Evolutionary conservation across 2,113 vertebrate species (phyloP).

Genomic region (Anolis carolinensis): DNA sequence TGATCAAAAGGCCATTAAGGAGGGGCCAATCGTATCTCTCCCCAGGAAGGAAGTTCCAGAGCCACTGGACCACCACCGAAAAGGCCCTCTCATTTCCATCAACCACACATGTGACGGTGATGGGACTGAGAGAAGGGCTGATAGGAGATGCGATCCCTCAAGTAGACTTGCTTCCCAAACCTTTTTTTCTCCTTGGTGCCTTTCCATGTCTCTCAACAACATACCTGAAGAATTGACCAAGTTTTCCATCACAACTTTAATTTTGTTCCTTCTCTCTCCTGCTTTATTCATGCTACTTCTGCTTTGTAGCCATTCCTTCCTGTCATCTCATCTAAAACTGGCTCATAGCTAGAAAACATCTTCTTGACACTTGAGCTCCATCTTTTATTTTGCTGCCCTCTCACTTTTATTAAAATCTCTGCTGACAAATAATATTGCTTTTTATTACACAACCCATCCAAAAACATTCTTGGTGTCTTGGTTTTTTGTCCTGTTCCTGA

Average conservation of each 20-base stretch:
- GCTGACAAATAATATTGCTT: neutral
- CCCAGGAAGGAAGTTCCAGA: too few relatives aligned
- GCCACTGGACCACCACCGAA: too few relatives aligned
- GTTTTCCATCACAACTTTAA: neutral
- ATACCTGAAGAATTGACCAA: too few relatives aligned
- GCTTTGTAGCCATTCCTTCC: neutral
- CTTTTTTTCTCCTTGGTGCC: neutral
- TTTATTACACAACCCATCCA: neutral
- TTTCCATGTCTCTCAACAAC: neutral
- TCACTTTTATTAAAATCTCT: neutral
- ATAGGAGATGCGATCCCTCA: too few relatives aligned
- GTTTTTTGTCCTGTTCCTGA: too few relatives aligned
- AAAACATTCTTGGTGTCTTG: too few relatives aligned
- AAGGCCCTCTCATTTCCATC: too few relatives aligned
- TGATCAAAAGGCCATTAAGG: too few relatives aligned
- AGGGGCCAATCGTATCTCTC: too few relatives aligned
- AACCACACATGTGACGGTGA: too few relatives aligned
- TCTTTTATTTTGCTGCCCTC: neutral
- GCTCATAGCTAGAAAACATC: neutral
- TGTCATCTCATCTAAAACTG: neutral
- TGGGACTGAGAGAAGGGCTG: too few relatives aligned
- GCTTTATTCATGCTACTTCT: too few relatives aligned
- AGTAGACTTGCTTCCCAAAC: neutral
- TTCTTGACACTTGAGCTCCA: neutral
- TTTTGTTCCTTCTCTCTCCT: neutral